Conservation (phyloP, 2,113 vertebrate genomes). For the Lycaon pictus region DNA sequence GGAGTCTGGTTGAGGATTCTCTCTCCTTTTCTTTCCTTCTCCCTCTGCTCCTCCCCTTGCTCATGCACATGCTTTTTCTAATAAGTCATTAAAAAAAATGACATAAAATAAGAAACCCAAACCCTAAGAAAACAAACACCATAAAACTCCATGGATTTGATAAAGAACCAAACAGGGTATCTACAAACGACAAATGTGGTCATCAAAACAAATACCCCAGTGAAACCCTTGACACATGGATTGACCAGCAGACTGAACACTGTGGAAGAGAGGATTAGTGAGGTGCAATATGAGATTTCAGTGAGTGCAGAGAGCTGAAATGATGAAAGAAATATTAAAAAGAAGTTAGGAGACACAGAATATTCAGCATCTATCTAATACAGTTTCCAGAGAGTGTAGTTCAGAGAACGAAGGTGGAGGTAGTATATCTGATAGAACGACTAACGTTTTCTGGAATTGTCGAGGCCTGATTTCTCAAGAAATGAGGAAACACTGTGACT, state of each 20-base stretch:
- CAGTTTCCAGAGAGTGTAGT: background rate
- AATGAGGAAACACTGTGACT: background rate
- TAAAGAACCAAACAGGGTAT: background rate
- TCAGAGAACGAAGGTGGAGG: background rate
- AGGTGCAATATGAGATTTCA: background rate
- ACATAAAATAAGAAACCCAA: background rate
- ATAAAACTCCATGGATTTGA: background rate
- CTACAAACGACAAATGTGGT: background rate
- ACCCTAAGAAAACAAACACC: background rate
- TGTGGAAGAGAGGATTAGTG: background rate
- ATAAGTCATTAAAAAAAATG: too few relatives aligned
- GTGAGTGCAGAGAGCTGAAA: background rate
- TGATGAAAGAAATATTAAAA: background rate
- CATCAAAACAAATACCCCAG: background rate
- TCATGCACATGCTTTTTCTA: too few relatives aligned
- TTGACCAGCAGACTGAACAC: background rate
- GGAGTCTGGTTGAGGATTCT: too few relatives aligned
- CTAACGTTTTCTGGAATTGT: background rate
- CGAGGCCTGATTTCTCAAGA: background rate
- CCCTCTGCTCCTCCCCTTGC: too few relatives aligned
- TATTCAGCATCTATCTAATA: background rate
- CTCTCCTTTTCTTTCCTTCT: too few relatives aligned
- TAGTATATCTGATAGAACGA: background rate
- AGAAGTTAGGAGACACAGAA: background rate
- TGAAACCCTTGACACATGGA: background rate